Conservation (phyloP, 1,140 invertebrate genomes). For the Stegodyphus mimosarum region DNA sequence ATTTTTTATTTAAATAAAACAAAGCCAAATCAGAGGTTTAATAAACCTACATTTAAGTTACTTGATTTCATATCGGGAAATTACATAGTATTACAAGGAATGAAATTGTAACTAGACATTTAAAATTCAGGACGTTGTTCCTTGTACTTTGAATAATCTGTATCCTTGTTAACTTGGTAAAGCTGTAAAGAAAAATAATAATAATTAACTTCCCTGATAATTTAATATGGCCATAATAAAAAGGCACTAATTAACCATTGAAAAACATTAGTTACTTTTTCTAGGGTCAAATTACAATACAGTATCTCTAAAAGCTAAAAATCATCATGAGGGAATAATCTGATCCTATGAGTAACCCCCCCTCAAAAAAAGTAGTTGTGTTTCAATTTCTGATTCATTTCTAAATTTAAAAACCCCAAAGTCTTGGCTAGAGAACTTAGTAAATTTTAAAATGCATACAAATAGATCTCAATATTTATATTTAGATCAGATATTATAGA, state of each 20-base stretch:
- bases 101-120: background rate
- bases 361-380: background rate
- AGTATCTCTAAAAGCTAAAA: background rate
- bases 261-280: too few species aligned
- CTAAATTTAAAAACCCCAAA: too few species aligned
- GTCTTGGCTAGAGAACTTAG: too few species aligned
- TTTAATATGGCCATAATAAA: too few species aligned
- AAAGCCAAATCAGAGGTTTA: background rate
- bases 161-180: background rate
- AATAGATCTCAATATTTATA: too few species aligned
- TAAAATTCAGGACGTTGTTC: conserved; percentile 47
- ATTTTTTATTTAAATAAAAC: background rate
- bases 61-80: background rate
- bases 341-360: background rate
- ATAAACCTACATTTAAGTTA: background rate
- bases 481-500: too few species aligned
- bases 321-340: background rate
- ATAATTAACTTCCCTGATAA: background rate
- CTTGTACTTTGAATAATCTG: conserved; percentile 10
- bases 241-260: too few species aligned
- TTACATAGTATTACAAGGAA: background rate
- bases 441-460: too few species aligned
- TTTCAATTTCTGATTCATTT: too few species aligned
- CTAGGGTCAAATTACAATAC: too few species aligned
- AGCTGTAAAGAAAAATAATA: conserved; percentile 7